phyloP scores from a whole-genome alignment of 2,113 vertebrate species.

The Hoplias malabaricus region DNA sequence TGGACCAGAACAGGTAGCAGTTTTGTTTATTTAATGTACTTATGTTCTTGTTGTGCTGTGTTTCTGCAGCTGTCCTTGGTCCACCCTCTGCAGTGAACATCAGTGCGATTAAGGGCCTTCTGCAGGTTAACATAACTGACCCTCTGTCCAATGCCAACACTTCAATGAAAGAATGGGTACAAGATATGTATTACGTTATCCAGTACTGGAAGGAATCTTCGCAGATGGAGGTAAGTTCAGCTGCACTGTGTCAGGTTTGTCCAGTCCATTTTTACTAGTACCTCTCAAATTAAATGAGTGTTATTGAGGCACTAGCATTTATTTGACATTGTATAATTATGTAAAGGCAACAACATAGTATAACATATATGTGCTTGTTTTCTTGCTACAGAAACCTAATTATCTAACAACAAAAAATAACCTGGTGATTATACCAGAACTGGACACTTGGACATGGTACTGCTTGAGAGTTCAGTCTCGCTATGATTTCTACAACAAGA shows the following conservation, averaged over 20 bases:
- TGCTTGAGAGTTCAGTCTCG: constrained; percentile 61
- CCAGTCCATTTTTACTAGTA: background rate
- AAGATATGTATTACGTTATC: constrained; percentile 49
- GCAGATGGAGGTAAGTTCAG: constrained; percentile 45
- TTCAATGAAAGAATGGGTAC: constrained; percentile 57
- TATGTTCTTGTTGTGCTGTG: background rate
- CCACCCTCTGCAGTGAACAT: constrained; percentile 59
- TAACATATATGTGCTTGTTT: background rate
- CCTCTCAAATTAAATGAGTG: too few relatives aligned
- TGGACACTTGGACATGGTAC: constrained; percentile 63
- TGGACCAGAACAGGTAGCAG: background rate
- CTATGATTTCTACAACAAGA: constrained; percentile 55
- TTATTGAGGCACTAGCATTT: too few relatives aligned
- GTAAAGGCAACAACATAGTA: too few relatives aligned
- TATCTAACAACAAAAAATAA: background rate
- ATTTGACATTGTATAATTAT: too few relatives aligned
- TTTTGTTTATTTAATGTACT: background rate
- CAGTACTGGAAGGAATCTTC: constrained; percentile 56
- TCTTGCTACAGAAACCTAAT: background rate
- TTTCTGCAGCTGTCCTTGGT: constrained; percentile 61
- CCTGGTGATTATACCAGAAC: constrained; percentile 51
- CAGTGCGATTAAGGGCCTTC: constrained; percentile 1
- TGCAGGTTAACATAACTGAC: constrained; percentile 59
- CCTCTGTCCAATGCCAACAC: constrained; percentile 54
- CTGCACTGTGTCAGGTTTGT: too few relatives aligned